Evolutionary conservation across 1,140 invertebrate genomes (phyloP).

Genomic region (Tribolium castaneum): DNA sequence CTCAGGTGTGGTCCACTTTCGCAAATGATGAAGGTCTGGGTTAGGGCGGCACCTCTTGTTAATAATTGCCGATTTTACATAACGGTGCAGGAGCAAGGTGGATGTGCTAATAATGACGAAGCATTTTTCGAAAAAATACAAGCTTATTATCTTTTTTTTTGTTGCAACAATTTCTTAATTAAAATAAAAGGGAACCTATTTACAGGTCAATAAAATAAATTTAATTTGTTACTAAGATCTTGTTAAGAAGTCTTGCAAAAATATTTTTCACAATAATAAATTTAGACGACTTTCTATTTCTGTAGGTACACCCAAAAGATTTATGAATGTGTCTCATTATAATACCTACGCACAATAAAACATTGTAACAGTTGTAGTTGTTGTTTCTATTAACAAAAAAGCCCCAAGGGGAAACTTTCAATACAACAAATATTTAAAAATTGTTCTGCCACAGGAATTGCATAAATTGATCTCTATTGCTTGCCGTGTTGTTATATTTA

Average conservation of each 20-base stretch:
- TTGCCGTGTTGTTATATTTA: too few species aligned
- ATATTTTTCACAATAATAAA: background rate
- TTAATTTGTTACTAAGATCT: background rate
- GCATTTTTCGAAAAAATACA: background rate
- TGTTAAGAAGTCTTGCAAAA: background rate
- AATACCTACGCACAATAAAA: background rate
- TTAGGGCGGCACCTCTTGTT: constrained; percentile 52
- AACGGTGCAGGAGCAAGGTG: background rate
- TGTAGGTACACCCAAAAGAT: background rate
- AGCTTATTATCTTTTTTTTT: background rate
- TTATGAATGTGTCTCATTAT: background rate
- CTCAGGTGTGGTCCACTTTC: constrained; percentile 51
- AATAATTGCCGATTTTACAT: background rate
- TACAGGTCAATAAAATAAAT: background rate
- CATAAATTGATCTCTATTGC: too few species aligned
- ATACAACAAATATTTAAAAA: too few species aligned
- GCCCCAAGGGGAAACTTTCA: too few species aligned
- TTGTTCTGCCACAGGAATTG: too few species aligned
- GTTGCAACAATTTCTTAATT: too few species aligned
- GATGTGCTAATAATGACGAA: background rate
- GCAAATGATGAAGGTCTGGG: constrained; percentile 57
- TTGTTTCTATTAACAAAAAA: too few species aligned
- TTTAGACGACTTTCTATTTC: background rate
- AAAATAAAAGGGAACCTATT: too few species aligned
- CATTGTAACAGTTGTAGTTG: background rate